Percentiles rank a stretch among this genome's conserved stretches.
These are phyloP conservation scores for Clivina fossor DNA, from an alignment of 2,888 invertebrate genomes.

Conservation along the genomic window DNA sequence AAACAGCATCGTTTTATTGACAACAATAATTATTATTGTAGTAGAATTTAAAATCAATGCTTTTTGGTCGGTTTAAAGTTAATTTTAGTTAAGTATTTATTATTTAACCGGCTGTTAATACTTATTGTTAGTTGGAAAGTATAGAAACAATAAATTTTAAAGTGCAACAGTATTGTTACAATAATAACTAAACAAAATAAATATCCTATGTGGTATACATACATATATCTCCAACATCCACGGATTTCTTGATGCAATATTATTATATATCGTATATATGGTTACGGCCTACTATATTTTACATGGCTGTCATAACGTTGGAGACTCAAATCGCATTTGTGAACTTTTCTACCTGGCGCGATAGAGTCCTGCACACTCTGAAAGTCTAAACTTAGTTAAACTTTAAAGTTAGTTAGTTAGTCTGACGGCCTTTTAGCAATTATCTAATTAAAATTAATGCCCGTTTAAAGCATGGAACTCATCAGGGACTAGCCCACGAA, in stretches of 20 bases:
- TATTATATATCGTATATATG: slow-evolving; percentile 4
- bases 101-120: too few relatives aligned
- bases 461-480: slow-evolving; percentile 53
- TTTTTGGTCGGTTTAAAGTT: too few relatives aligned
- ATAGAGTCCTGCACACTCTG: background rate
- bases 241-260: background rate
- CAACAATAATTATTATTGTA: too few relatives aligned
- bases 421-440: slow-evolving; percentile 52
- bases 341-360: background rate
- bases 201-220: background rate
- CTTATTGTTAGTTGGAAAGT: too few relatives aligned
- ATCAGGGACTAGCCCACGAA: slow-evolving; percentile 51
- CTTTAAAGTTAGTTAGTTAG: slow-evolving; percentile 43
- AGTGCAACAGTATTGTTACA: background rate
- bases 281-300: slow-evolving; percentile 26
- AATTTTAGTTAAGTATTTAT: too few relatives aligned
- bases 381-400: slow-evolving; percentile 3
- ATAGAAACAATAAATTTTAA: too few relatives aligned
- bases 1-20: too few relatives aligned
- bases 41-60: too few relatives aligned
- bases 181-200: background rate
- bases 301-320: slow-evolving; percentile 6
- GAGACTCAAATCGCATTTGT: background rate
- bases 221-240: background rate
- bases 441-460: slow-evolving; percentile 55